Percentiles rank a stretch among this genome's conserved stretches.
Conservation (phyloP, 2,888 invertebrate species). For the Eristalis pertinax region DNA sequence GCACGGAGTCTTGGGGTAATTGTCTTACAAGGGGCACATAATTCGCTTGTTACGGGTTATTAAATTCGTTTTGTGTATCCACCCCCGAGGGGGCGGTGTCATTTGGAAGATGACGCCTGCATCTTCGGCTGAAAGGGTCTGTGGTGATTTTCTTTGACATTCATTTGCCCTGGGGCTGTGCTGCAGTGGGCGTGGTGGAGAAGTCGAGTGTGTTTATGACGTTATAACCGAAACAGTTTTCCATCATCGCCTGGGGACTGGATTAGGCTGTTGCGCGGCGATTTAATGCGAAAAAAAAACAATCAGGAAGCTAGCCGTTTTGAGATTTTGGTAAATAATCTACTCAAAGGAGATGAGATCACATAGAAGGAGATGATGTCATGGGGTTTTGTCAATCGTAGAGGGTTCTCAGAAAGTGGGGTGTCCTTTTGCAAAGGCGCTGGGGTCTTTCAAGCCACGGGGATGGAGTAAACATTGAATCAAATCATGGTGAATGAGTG, state of each 20-base stretch:
- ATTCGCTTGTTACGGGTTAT: conserved; percentile 59
- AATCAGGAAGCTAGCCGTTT: too few species aligned
- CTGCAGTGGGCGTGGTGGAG: not conserved
- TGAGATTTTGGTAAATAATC: too few species aligned
- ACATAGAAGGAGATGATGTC: too few species aligned
- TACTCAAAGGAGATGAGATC: too few species aligned
- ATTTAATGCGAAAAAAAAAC: too few species aligned
- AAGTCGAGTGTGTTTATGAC: not conserved
- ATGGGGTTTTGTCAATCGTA: too few species aligned
- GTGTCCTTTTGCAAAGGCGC: too few species aligned
- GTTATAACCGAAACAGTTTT: not conserved
- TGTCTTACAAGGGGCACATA: conserved; percentile 48
- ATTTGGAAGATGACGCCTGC: conserved; percentile 19
- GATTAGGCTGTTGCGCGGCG: not conserved
- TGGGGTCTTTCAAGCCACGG: too few species aligned
- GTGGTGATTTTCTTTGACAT: conserved; percentile 1
- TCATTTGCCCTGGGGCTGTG: conserved; percentile 1
- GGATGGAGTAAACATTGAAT: too few species aligned
- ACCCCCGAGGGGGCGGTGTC: conserved; percentile 21
- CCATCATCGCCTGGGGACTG: not conserved
- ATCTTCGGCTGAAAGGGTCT: not conserved
- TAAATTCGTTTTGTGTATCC: conserved; percentile 54
- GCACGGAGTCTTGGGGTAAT: conserved; percentile 15
- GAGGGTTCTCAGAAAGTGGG: too few species aligned
- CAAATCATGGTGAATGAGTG: too few species aligned